phyloP scores from a whole-genome alignment of 2,797 vertebrate genomes.

The Cossypha polioptera region DNA sequence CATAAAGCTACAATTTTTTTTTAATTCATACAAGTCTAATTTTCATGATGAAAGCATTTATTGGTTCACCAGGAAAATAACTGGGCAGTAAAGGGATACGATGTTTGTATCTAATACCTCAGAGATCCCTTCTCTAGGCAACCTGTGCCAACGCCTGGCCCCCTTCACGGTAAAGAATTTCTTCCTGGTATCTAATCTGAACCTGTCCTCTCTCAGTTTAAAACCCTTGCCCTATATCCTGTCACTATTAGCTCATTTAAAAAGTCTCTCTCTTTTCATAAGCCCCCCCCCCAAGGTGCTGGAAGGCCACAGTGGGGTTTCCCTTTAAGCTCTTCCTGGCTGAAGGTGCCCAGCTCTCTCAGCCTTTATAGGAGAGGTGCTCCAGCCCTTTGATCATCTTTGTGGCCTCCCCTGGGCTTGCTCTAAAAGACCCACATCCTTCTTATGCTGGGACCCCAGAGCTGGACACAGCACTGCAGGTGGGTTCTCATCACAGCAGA shows the following conservation, averaged over 20 bases:
- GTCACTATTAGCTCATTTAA: background rate
- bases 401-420: background rate
- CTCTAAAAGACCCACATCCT: background rate
- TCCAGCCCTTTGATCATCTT: background rate
- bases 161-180: background rate
- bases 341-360: rapidly evolving
- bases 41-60: background rate
- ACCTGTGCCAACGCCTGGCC: background rate
- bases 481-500: background rate
- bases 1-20: background rate
- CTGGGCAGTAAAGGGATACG: background rate
- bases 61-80: background rate
- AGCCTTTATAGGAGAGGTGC: background rate
- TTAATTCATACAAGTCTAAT: background rate
- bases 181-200: background rate
- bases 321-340: background rate
- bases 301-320: rapidly evolving
- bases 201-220: background rate
- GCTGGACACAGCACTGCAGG: background rate
- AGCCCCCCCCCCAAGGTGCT: no score
- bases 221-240: background rate
- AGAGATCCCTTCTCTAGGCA: background rate
- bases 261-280: background rate
- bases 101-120: background rate
- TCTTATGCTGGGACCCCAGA: background rate